A percentile compares a stretch with the other conserved stretches of the same genome.
phyloP scores from a whole-genome alignment of 2,888 invertebrate species.

The Coelopa pilipes region DNA sequence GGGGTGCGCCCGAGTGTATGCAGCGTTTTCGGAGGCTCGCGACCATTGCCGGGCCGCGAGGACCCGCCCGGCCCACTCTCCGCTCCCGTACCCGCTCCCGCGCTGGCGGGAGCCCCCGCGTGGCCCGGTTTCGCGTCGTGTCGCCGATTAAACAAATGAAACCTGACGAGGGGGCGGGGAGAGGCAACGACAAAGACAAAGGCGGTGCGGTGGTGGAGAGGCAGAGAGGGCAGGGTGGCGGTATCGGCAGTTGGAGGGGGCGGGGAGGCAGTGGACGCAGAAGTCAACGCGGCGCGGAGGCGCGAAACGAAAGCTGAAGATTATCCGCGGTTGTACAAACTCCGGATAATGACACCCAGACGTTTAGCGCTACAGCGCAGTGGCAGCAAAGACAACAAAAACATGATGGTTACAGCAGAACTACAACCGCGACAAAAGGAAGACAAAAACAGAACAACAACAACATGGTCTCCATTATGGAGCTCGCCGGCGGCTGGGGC shows the following conservation, averaged over 20 bases:
- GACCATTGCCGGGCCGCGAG: not conserved
- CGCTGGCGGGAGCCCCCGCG: not conserved
- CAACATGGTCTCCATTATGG: not conserved
- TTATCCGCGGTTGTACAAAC: constrained; percentile 37
- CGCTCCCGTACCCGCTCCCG: no score
- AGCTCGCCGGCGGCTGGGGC: not conserved
- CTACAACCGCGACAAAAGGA: constrained; percentile 28
- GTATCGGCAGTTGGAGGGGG: not conserved
- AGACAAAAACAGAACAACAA: constrained; percentile 18
- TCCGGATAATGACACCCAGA: constrained; percentile 36
- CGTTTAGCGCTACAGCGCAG: constrained; percentile 15
- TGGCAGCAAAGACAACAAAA: constrained; percentile 18
- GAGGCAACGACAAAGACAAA: not conserved
- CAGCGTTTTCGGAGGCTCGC: constrained; percentile 9
- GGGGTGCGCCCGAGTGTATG: constrained; percentile 16
- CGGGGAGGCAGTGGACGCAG: not conserved
- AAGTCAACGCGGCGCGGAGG: not conserved
- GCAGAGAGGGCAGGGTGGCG: not conserved
- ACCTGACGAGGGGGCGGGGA: not conserved
- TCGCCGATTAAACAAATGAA: constrained; percentile 23
- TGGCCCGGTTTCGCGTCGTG: not conserved
- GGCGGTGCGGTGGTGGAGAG: no score
- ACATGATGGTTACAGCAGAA: constrained; percentile 20
- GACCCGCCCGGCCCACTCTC: not conserved
- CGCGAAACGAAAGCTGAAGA: constrained; percentile 22